Evolutionary conservation across 1,140 invertebrate genomes (phyloP).

Genomic region (Ceratoteleas bidentatus): DNA sequence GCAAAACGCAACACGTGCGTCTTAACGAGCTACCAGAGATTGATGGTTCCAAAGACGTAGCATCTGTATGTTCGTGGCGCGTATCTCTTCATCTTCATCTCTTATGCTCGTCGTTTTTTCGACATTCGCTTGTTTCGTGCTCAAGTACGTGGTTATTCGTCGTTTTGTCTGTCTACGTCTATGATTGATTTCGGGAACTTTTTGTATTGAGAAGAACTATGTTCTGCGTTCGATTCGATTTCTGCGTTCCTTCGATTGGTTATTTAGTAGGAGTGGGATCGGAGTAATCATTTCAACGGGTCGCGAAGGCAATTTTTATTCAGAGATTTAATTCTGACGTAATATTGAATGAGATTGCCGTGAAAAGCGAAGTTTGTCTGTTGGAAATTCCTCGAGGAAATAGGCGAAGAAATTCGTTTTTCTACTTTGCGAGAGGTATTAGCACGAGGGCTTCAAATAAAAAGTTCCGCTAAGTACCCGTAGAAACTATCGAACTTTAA

Average conservation of each 20-base stretch:
- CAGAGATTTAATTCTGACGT: too few relatives aligned
- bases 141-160: constrained; percentile 22
- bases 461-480: too few relatives aligned
- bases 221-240: neutral
- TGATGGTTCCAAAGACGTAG: constrained; percentile 73
- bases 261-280: too few relatives aligned
- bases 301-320: too few relatives aligned
- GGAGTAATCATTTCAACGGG: too few relatives aligned
- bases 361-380: too few relatives aligned
- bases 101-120: constrained; percentile 10
- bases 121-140: constrained; percentile 12
- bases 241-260: neutral
- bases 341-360: too few relatives aligned
- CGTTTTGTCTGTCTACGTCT: constrained; percentile 15
- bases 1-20: constrained; percentile 71
- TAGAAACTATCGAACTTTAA: too few relatives aligned
- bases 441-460: too few relatives aligned
- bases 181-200: constrained; percentile 30
- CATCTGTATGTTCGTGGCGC: constrained; percentile 36
- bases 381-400: too few relatives aligned
- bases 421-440: too few relatives aligned
- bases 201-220: neutral
- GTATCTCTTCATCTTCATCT: constrained; percentile 39
- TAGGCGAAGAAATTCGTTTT: too few relatives aligned
- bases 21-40: constrained; percentile 78